phyloP scores from a whole-genome alignment of 2,888 invertebrate species.

The Netelia melanura region DNA sequence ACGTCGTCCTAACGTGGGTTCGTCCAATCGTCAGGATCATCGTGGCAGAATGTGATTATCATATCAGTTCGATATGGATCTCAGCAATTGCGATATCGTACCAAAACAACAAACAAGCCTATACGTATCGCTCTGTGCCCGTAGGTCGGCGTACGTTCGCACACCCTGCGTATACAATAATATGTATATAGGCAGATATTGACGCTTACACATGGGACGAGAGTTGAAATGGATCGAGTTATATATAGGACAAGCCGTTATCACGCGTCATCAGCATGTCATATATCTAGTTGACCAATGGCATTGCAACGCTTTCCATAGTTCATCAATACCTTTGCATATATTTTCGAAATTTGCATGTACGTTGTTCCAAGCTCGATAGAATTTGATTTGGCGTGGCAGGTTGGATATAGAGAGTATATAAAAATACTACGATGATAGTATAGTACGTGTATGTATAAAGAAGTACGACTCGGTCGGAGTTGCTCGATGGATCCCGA shows the following conservation, averaged over 20 bases:
- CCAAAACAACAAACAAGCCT: slow-evolving; percentile 20
- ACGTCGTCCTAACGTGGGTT: not conserved
- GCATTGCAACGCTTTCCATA: no score
- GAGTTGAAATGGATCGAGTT: no score
- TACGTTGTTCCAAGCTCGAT: no score
- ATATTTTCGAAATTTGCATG: no score
- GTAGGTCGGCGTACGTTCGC: not conserved
- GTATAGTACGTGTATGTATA: no score
- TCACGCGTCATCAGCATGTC: slow-evolving; percentile 49
- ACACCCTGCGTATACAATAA: not conserved
- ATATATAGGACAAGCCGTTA: slow-evolving; percentile 12
- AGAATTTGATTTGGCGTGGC: no score
- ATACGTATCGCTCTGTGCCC: slow-evolving; percentile 7
- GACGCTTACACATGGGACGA: no score
- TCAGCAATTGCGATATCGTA: slow-evolving; percentile 18
- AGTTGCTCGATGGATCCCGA: no score
- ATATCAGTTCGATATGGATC: slow-evolving; percentile 20
- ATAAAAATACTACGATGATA: no score
- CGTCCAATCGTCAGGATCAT: slow-evolving; percentile 28
- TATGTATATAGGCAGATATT: not conserved
- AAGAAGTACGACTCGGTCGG: no score
- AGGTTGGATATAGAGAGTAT: no score
- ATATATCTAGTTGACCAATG: slow-evolving; percentile 56
- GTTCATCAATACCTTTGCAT: no score
- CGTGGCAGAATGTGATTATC: slow-evolving; percentile 22